These are phyloP conservation scores for Alentia gelatinosa DNA, from an alignment of 2,888 invertebrate genomes.

Conservation along the genomic window DNA sequence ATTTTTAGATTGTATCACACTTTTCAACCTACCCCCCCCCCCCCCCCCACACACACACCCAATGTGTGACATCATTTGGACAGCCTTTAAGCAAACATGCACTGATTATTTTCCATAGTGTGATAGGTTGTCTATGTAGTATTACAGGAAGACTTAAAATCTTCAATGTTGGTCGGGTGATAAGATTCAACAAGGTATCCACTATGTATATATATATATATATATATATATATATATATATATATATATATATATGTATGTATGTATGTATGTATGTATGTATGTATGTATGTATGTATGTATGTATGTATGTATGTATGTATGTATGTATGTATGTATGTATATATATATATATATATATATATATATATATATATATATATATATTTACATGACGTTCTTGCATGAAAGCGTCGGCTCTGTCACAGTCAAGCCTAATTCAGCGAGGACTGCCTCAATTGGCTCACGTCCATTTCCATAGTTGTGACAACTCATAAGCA, in stretches of 20 bases:
- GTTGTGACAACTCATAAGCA: not conserved
- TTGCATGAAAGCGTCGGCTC: no score
- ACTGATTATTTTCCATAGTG: no score
- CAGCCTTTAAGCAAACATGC: no score
- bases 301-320: not conserved
- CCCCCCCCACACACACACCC: no score
- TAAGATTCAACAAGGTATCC: no score
- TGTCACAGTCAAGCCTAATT: no score
- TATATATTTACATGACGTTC: not conserved
- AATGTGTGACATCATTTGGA: no score
- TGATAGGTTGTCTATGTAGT: no score
- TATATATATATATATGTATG: conserved; percentile 15
- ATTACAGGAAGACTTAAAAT: no score
- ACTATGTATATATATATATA: not conserved
- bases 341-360: not conserved
- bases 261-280: not conserved
- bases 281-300: not conserved
- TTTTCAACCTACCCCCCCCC: no score
- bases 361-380: not conserved
- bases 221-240: not conserved
- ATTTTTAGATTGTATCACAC: no score
- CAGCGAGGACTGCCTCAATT: not conserved
- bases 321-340: conserved; percentile 1
- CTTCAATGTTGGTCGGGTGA: no score
- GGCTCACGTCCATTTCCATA: not conserved